Percentiles rank a stretch among this genome's conserved stretches.
Evolutionary conservation across 2,888 invertebrate genomes (phyloP).

Genomic region (Pedicia rivosa): DNA sequence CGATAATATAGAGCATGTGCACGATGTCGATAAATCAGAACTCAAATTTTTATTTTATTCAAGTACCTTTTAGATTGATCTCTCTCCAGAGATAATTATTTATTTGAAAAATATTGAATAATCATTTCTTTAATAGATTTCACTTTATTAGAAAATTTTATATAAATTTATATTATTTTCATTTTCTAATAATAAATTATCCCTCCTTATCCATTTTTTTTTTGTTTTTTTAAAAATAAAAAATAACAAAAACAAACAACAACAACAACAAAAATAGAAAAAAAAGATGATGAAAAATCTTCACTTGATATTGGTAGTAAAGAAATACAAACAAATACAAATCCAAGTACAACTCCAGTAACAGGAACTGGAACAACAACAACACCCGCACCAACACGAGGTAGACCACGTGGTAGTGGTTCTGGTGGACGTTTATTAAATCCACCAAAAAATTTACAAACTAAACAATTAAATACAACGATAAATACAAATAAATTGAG

Average conservation of each 20-base stretch:
- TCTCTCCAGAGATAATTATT: no score
- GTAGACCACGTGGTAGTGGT: not conserved
- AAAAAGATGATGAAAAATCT: constrained; percentile 2
- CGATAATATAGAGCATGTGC: no score
- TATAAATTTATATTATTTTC: no score
- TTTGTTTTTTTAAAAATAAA: not conserved
- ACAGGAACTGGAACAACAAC: not conserved
- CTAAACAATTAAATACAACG: constrained; percentile 1
- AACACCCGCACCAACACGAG: not conserved
- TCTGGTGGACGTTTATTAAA: not conserved
- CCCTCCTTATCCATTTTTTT: constrained; percentile 3
- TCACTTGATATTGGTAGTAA: constrained; percentile 9
- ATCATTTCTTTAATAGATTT: no score
- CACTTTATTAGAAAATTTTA: no score
- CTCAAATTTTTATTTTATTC: no score
- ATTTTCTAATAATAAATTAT: no score
- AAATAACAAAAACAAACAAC: constrained; percentile 1
- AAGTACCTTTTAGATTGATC: no score
- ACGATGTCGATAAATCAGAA: no score
- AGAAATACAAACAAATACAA: not conserved
- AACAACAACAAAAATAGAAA: not conserved
- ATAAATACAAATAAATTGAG: constrained; percentile 1
- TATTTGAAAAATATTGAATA: no score
- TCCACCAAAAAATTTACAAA: no score
- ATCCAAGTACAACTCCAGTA: not conserved